phyloP scores from a whole-genome alignment of 2,113 vertebrate genomes.

The Boleophthalmus pectinirostris region DNA sequence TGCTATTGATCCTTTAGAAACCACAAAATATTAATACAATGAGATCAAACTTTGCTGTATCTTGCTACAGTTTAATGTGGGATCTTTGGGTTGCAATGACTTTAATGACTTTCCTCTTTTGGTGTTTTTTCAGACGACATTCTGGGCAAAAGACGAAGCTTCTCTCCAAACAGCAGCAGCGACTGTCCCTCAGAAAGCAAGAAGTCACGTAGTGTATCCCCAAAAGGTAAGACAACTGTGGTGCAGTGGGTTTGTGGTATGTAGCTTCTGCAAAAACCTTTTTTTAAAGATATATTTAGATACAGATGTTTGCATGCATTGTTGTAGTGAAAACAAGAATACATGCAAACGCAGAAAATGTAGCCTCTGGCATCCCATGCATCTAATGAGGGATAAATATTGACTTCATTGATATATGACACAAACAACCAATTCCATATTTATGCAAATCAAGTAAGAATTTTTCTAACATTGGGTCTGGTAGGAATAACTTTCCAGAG shows the following conservation, averaged over 20 bases:
- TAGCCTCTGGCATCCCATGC: not conserved
- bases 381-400: not conserved
- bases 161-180: slow-evolving; percentile 90
- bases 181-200: slow-evolving; percentile 92
- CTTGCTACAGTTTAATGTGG: not conserved
- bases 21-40: not conserved
- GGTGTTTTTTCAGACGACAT: slow-evolving; percentile 82
- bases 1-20: too few species aligned
- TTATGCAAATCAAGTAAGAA: not conserved
- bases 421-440: not conserved
- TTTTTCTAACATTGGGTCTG: not conserved
- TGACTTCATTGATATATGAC: not conserved
- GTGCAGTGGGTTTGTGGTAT: not conserved
- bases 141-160: slow-evolving; percentile 91
- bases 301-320: not conserved
- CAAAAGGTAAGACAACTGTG: slow-evolving; percentile 83
- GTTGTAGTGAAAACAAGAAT: slow-evolving; percentile 17
- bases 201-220: slow-evolving; percentile 89
- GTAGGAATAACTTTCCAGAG: not conserved
- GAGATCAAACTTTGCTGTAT: not conserved
- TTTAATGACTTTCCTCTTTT: slow-evolving; percentile 31
- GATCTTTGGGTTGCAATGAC: slow-evolving; percentile 39
- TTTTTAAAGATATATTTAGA: slow-evolving; percentile 5
- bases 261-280: not conserved
- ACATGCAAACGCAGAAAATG: slow-evolving; percentile 1